Conservation (phyloP, 2,888 invertebrate genomes). For the Eledone cirrhosa region DNA sequence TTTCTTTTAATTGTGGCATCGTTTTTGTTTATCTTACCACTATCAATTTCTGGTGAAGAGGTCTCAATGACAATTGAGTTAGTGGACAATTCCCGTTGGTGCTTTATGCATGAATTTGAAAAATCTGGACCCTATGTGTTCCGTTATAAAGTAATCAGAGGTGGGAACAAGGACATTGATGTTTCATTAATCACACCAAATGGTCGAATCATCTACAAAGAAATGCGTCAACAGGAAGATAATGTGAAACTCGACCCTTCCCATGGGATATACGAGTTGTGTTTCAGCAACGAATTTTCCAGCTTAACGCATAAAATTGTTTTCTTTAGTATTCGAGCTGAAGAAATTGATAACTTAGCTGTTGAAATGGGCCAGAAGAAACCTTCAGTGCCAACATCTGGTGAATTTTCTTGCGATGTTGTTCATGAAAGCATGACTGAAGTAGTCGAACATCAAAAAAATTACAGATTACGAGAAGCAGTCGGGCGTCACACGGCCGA, state of each 20-base stretch:
- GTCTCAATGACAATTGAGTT: conserved; percentile 53
- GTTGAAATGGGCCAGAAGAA: conserved; percentile 48
- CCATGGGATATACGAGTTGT: conserved; percentile 57
- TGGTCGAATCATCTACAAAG: conserved; percentile 56
- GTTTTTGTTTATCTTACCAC: not conserved
- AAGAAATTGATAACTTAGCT: conserved; percentile 47
- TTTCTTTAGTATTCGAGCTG: conserved; percentile 56
- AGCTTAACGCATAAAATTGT: conserved; percentile 58
- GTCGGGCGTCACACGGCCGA: conserved; percentile 61
- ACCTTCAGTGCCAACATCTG: conserved; percentile 46
- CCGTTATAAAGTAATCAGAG: conserved; percentile 57
- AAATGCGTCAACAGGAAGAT: conserved; percentile 46
- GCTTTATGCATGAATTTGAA: conserved; percentile 57
- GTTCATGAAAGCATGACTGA: conserved; percentile 49
- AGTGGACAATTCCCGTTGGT: conserved; percentile 53
- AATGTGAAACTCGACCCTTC: conserved; percentile 54
- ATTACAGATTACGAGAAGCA: conserved; percentile 58
- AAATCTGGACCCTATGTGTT: conserved; percentile 48
- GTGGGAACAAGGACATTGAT: conserved; percentile 62
- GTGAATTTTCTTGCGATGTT: conserved; percentile 50
- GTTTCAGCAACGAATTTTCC: conserved; percentile 63
- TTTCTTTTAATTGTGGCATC: too few species aligned
- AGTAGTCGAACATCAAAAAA: conserved; percentile 46
- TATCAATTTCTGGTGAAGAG: not conserved
- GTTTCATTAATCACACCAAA: conserved; percentile 57